Evolutionary conservation across 2,113 vertebrate species (phyloP).

Genomic region (Otolemur garnettii): DNA sequence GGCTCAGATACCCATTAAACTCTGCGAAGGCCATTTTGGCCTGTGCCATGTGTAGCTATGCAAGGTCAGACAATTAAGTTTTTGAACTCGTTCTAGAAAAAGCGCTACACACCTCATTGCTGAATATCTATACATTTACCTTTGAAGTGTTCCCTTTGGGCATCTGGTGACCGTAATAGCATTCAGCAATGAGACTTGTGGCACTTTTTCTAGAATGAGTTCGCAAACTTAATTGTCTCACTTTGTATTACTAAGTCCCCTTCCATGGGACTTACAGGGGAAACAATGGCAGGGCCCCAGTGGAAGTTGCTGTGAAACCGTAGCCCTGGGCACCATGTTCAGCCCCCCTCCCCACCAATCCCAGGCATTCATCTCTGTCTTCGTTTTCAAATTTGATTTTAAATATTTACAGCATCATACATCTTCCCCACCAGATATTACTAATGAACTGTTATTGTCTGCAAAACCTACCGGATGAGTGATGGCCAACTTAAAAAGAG

Average conservation of each 20-base stretch:
- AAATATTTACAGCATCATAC: slow-evolving; percentile 99
- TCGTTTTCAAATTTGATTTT: slow-evolving; percentile 99
- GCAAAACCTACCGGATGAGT: slow-evolving; percentile 95
- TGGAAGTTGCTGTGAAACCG: slow-evolving; percentile 76
- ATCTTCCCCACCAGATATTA: slow-evolving; percentile 99
- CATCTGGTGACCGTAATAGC: too few species aligned
- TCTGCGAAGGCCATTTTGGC: neutral
- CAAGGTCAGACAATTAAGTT: too few species aligned
- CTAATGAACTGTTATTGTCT: slow-evolving; percentile 99
- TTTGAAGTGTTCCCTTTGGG: too few species aligned
- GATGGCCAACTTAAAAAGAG: slow-evolving; percentile 96
- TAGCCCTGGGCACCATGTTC: slow-evolving; percentile 88
- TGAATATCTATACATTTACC: too few species aligned
- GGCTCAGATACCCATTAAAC: neutral
- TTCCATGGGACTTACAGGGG: slow-evolving; percentile 82
- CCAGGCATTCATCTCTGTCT: slow-evolving; percentile 97
- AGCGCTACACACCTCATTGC: too few species aligned
- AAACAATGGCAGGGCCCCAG: slow-evolving; percentile 73
- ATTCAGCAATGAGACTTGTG: too few species aligned
- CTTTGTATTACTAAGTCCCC: neutral
- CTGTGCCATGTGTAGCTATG: neutral
- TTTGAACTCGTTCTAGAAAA: too few species aligned
- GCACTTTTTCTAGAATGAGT: too few species aligned
- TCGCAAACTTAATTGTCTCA: too few species aligned
- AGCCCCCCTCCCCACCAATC: slow-evolving; percentile 79